Evolutionary conservation across 2,113 vertebrate species (phyloP).

Genomic region (Xenotilapia flavipinnis): DNA sequence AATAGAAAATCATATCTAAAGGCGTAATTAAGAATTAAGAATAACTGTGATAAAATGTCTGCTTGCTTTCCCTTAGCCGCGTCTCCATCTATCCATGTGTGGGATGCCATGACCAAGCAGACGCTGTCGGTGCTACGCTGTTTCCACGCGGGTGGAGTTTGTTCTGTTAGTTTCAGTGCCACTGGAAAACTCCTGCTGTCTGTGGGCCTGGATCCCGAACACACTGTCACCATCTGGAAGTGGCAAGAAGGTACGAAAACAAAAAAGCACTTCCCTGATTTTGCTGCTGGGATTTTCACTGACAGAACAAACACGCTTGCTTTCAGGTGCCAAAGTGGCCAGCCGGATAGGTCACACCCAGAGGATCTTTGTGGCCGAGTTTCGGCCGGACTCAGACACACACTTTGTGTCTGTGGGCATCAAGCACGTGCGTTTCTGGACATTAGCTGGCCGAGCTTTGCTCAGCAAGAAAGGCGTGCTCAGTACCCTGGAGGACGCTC

Average conservation of each 20-base stretch:
- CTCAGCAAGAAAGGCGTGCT: conserved; percentile 94
- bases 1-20: background rate
- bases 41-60: background rate
- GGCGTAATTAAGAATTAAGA: no score
- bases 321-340: conserved; percentile 89
- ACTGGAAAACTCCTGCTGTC: conserved; percentile 94
- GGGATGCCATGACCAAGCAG: conserved; percentile 95
- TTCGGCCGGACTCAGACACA: conserved; percentile 94
- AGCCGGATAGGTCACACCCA: conserved; percentile 87
- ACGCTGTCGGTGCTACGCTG: conserved; percentile 90
- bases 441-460: conserved; percentile 87
- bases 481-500: conserved; percentile 86
- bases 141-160: conserved; percentile 88
- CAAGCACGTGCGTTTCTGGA: conserved; percentile 98
- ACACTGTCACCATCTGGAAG: conserved; percentile 94
- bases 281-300: background rate
- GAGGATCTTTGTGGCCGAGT: conserved; percentile 97
- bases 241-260: conserved; percentile 86
- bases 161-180: conserved; percentile 96
- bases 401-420: conserved; percentile 97
- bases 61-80: conserved; percentile 71
- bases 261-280: background rate
- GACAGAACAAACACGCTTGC: background rate
- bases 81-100: conserved; percentile 92
- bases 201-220: conserved; percentile 87